phyloP scores from a whole-genome alignment of 2,797 vertebrate species.

The Scolopax rusticola region DNA sequence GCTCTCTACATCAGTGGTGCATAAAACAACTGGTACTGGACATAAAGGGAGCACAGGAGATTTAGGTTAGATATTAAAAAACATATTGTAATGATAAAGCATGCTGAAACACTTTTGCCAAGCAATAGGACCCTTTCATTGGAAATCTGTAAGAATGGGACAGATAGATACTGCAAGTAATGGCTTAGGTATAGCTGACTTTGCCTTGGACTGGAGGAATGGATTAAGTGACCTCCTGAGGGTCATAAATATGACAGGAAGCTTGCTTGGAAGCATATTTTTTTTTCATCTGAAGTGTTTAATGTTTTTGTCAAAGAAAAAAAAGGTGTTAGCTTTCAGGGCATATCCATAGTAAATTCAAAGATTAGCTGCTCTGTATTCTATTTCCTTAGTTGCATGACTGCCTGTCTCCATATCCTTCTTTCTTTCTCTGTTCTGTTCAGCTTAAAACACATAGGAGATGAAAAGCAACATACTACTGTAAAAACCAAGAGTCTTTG shows the following conservation, averaged over 20 bases:
- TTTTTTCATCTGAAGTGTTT: not conserved
- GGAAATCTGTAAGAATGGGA: not conserved
- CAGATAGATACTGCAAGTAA: not conserved
- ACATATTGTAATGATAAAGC: not conserved
- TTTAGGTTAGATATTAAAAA: not conserved
- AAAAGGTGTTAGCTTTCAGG: not conserved
- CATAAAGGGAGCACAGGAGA: not conserved
- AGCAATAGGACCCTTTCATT: not conserved
- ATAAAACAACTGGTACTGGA: not conserved
- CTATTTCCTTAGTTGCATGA: not conserved
- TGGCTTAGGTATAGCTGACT: not conserved
- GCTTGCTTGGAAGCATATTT: not conserved
- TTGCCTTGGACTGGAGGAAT: not conserved
- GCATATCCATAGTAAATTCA: not conserved
- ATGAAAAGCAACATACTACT: not conserved
- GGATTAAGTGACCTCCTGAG: conserved; percentile 6
- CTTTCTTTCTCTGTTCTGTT: not conserved
- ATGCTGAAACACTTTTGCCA: not conserved
- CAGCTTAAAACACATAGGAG: not conserved
- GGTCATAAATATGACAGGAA: not conserved
- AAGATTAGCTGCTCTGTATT: not conserved
- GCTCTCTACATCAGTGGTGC: not conserved
- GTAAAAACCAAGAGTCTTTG: not conserved
- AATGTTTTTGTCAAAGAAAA: not conserved
- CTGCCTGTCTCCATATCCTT: not conserved